These are phyloP conservation scores for Muscina levida DNA, from an alignment of 2,888 invertebrate species.

Conservation along the genomic window DNA sequence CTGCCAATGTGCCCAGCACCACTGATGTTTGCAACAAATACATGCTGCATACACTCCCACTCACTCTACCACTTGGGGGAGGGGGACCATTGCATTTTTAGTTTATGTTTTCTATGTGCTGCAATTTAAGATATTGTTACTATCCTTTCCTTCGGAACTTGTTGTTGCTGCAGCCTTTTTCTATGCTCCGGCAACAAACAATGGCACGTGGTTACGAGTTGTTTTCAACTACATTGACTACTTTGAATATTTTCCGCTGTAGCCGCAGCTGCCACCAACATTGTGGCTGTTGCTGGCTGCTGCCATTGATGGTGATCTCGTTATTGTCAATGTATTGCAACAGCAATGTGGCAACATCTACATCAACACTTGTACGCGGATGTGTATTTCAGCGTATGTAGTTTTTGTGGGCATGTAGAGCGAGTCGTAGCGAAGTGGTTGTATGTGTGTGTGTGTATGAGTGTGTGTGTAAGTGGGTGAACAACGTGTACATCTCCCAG, in stretches of 20 bases:
- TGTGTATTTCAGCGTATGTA: too few species aligned
- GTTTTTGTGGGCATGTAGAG: too few species aligned
- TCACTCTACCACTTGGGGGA: background rate
- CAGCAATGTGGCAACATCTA: conserved; percentile 44
- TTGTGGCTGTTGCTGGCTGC: background rate
- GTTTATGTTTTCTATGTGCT: conserved; percentile 22
- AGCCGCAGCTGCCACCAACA: conserved; percentile 36
- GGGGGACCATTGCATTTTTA: background rate
- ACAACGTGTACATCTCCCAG: too few species aligned
- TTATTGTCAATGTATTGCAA: conserved; percentile 15
- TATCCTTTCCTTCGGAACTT: too few species aligned
- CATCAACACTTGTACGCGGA: too few species aligned
- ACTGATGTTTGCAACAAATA: too few species aligned
- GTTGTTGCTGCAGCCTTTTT: conserved; percentile 23
- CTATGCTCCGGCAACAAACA: conserved; percentile 37
- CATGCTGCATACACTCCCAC: background rate
- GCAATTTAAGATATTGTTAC: conserved; percentile 9
- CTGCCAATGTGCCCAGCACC: too few species aligned
- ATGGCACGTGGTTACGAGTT: conserved; percentile 47
- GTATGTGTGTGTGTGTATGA: too few species aligned
- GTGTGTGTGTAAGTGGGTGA: too few species aligned
- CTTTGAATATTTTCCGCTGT: conserved; percentile 41
- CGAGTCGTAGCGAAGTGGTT: too few species aligned
- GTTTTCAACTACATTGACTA: conserved; percentile 34
- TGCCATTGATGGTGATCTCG: conserved; percentile 5